Conservation (phyloP, 2,113 vertebrate species). For the Cyanoderma ruficeps region DNA sequence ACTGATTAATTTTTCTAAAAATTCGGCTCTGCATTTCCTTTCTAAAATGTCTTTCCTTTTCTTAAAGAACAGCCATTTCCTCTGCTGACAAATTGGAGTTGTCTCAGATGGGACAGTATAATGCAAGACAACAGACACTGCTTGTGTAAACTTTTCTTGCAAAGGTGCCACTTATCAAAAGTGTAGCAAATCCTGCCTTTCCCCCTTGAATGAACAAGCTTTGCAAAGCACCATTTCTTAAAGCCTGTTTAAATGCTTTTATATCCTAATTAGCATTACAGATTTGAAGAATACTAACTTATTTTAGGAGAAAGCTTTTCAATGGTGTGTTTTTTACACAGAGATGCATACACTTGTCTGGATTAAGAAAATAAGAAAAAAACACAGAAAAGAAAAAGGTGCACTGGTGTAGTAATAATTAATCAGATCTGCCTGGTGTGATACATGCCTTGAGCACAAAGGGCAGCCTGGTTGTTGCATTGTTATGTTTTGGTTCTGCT, state of each 20-base stretch:
- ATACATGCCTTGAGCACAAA: background rate
- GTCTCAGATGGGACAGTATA: background rate
- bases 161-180: background rate
- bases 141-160: background rate
- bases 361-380: background rate
- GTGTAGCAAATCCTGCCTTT: background rate
- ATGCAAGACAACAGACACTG: background rate
- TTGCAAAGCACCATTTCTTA: conserved; percentile 5
- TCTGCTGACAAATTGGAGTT: background rate
- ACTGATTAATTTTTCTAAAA: background rate
- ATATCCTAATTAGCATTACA: background rate
- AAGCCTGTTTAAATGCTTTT: background rate
- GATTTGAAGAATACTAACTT: background rate
- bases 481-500: background rate
- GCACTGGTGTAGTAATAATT: background rate
- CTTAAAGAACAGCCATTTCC: background rate
- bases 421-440: background rate
- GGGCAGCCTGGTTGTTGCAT: background rate
- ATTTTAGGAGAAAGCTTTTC: background rate
- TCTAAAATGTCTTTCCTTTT: background rate
- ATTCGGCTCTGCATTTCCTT: background rate
- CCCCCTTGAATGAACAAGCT: background rate
- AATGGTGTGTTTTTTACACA: background rate
- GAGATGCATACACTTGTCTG: background rate
- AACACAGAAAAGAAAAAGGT: background rate